phyloP scores from a whole-genome alignment of 2,888 invertebrate genomes.

The Acronicta aceris region DNA sequence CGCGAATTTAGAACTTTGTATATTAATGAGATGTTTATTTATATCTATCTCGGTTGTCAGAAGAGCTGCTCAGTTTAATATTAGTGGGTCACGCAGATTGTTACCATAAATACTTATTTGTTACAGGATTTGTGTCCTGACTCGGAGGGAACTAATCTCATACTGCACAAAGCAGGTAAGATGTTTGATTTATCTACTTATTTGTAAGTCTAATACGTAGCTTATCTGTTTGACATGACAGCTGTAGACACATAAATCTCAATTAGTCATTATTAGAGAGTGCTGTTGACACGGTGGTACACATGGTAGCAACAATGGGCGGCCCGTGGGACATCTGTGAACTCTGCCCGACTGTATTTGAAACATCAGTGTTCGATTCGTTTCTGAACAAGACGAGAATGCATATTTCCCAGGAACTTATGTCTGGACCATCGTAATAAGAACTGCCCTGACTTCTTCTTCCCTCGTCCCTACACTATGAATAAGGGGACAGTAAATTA shows the following conservation, averaged over 20 bases:
- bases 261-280: conserved; percentile 49
- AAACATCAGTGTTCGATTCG: conserved; percentile 65
- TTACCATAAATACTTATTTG: conserved; percentile 55
- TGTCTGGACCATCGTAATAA: conserved; percentile 52
- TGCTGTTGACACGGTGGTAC: conserved; percentile 59
- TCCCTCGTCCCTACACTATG: conserved; percentile 36
- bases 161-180: conserved; percentile 58
- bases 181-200: conserved; percentile 2
- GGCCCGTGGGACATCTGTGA: conserved; percentile 77
- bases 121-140: conserved; percentile 68
- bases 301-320: conserved; percentile 66
- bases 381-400: conserved; percentile 53
- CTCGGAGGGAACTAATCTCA: conserved; percentile 43
- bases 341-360: conserved; percentile 76
- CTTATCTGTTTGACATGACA: conserved; percentile 15
- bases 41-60: conserved; percentile 18
- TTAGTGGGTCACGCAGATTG: conserved; percentile 37
- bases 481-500: conserved; percentile 53
- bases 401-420: conserved; percentile 47
- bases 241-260: conserved; percentile 14
- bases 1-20: conserved; percentile 50
- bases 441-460: conserved; percentile 43
- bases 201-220: conserved; percentile 13
- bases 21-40: conserved; percentile 46
- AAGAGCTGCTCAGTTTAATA: conserved; percentile 2